Base-by-base conservation (phyloP, 2,888 invertebrate genomes). In the Caenorhabditis zanzibari region DNA sequence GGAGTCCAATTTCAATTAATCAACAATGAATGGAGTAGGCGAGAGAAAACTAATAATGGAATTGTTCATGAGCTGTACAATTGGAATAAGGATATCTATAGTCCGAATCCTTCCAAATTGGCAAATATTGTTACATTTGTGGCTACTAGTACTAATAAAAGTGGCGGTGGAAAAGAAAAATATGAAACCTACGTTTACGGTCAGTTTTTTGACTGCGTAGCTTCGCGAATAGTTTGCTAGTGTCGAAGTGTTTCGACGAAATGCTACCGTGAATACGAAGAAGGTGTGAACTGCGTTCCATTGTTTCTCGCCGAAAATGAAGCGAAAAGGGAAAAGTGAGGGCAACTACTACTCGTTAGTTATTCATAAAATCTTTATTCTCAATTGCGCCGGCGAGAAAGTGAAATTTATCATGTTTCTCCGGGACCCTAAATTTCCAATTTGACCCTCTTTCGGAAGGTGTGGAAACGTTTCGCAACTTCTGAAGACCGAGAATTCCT, bases 1-100 rank as follows among this genome's bases (percentile, higher is more conserved):
- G 12, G 44, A 69, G 75, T 81, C 75, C 63, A 56, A 75, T 81
- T 81, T 81, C 81, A 71, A 81, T 75, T 81, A 75, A 81, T 81
- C 74, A 66, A 80, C 58, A 73, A 66, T 66, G 69, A 47, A 19
- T 19, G 59, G 38, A 77, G 63, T 6, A 38, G 38, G 64, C 63
- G 79, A 79, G 64, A 52, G 58, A 19, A 26, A 69, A 63, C 47
- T 49, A 77, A 79, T 79, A 71, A 71, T 56, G 47, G 79, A 79
- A 79, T 79, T 79, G 71, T 71, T 79, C 56, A 79, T 79, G 71
- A 79, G 79, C 79, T 61, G 79, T 71, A 79, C 79, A 52, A 76
- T 75, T 19, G 41, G 38, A 24, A 24, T 19, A 69, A 12, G 35
- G 26, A 52, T 52, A 49, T 49, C 16, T 16, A 35, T 41, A 22